phyloP scores from a whole-genome alignment of 2,113 vertebrate species.

The Sylvia atricapilla region DNA sequence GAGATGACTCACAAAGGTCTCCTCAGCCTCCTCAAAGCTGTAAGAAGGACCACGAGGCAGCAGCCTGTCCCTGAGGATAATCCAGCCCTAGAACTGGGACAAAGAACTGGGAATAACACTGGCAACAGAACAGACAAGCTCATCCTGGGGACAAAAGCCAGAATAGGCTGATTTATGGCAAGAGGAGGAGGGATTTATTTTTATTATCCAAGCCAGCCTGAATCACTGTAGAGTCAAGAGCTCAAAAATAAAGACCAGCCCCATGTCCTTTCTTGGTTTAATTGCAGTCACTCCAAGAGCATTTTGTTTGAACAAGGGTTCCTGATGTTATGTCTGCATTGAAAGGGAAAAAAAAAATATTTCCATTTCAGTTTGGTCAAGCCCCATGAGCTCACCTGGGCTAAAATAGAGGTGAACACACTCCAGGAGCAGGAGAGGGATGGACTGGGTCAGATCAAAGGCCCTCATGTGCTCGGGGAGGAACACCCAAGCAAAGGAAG shows the following conservation, averaged over 20 bases:
- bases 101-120: not conserved
- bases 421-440: not conserved
- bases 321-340: not conserved
- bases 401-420: not conserved
- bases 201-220: not conserved
- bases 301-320: slow-evolving; percentile 1
- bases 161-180: slow-evolving; percentile 4
- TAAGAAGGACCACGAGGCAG: not conserved
- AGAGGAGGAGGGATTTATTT: not conserved
- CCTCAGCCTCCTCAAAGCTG: not conserved
- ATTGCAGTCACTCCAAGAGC: not conserved
- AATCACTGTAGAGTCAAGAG: not conserved
- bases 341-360: not conserved
- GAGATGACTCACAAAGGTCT: not conserved
- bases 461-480: not conserved
- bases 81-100: not conserved
- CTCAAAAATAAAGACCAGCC: slow-evolving; percentile 1
- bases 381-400: not conserved
- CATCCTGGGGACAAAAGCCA: not conserved
- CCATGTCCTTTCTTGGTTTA: not conserved
- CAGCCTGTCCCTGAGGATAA: not conserved
- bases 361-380: not conserved
- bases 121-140: not conserved
- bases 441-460: not conserved
- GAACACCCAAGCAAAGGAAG: not conserved